A percentile compares a stretch with the other conserved stretches of the same genome.
Evolutionary conservation across 2,888 invertebrate species (phyloP).

Genomic region (Ornithoptera alexandrae): DNA sequence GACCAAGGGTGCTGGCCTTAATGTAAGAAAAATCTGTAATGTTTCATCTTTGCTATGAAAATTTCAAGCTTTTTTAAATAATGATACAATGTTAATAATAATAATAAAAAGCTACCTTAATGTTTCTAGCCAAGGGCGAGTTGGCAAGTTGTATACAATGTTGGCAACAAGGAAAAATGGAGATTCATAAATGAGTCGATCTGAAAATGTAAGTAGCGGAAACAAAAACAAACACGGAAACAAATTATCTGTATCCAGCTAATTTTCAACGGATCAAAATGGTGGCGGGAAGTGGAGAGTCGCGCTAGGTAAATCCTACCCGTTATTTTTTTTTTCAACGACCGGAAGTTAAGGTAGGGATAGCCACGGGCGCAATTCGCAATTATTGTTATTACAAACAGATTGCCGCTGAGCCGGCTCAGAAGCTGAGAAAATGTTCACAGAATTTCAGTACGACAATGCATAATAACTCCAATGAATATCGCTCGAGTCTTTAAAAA

Average conservation of each 20-base stretch:
- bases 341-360: slow-evolving; percentile 46
- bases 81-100: too few species aligned
- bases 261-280: slow-evolving; percentile 75
- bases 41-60: too few species aligned
- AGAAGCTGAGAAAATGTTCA: slow-evolving; percentile 58
- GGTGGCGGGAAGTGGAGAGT: slow-evolving; percentile 32
- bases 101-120: too few species aligned
- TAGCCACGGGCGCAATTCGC: slow-evolving; percentile 67
- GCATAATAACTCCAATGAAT: slow-evolving; percentile 45
- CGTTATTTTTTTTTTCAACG: slow-evolving; percentile 49
- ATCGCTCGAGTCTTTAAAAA: slow-evolving; percentile 3
- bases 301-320: slow-evolving; percentile 64
- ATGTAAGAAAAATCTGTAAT: too few species aligned
- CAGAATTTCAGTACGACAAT: slow-evolving; percentile 58
- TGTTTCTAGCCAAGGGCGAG: too few species aligned
- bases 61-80: too few species aligned
- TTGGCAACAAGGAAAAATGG: slow-evolving; percentile 31
- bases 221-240: slow-evolving; percentile 54
- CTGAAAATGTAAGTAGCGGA: slow-evolving; percentile 57
- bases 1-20: too few species aligned
- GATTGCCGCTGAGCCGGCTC: slow-evolving; percentile 72
- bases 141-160: not conserved
- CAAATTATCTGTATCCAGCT: slow-evolving; percentile 73
- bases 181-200: slow-evolving; percentile 56
- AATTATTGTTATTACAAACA: slow-evolving; percentile 80